Evolutionary conservation across 2,888 invertebrate genomes (phyloP).

Genomic region (Therioaphis trifolii): DNA sequence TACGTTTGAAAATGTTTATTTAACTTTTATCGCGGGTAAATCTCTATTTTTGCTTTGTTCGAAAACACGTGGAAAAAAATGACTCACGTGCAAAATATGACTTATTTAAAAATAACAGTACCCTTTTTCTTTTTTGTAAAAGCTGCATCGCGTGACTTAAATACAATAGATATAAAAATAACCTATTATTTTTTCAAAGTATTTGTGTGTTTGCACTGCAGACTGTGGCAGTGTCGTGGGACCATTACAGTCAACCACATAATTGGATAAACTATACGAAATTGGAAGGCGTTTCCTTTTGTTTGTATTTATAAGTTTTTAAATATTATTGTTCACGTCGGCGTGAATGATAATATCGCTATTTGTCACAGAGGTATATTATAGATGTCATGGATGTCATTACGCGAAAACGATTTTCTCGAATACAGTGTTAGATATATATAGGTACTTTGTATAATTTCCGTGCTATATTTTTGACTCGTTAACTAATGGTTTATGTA

Average conservation of each 20-base stretch:
- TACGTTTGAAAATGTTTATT: conserved; percentile 26
- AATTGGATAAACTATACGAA: conserved; percentile 36
- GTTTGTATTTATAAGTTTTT: background rate
- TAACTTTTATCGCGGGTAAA: conserved; percentile 13
- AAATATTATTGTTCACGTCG: background rate
- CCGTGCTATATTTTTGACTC: background rate
- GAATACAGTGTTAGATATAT: background rate
- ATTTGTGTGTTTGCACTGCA: background rate
- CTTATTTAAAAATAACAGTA: conserved; percentile 24
- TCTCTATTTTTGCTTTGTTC: background rate
- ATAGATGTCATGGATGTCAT: background rate
- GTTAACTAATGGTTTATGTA: too few species aligned
- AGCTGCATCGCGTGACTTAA: conserved; percentile 30
- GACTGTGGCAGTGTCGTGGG: background rate
- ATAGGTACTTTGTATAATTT: background rate
- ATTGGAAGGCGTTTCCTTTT: conserved; percentile 31
- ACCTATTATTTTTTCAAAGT: background rate
- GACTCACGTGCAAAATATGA: conserved; percentile 25
- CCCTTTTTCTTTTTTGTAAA: background rate
- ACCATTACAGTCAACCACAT: background rate
- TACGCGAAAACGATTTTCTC: conserved; percentile 1
- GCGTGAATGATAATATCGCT: background rate
- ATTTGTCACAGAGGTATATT: background rate
- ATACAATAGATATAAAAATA: conserved; percentile 9
- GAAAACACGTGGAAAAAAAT: background rate